Evolutionary conservation across 2,797 vertebrate species (phyloP).

Genomic region (Aphelocoma californica): DNA sequence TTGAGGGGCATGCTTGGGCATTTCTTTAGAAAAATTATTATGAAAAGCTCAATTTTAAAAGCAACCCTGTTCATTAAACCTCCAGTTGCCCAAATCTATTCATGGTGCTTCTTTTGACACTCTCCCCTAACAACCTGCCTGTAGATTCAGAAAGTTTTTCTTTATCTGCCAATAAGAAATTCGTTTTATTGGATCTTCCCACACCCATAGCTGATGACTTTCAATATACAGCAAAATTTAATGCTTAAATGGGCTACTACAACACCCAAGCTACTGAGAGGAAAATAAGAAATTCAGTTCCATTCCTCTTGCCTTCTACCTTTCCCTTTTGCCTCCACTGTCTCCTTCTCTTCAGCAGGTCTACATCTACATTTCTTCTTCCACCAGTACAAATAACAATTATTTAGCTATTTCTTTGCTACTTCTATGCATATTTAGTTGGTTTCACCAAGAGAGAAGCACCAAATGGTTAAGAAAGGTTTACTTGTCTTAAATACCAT

Average conservation of each 20-base stretch:
- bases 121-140: background rate
- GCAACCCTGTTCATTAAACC: background rate
- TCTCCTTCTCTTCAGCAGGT: background rate
- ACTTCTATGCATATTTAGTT: background rate
- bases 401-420: background rate
- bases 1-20: too few relatives aligned
- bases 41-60: background rate
- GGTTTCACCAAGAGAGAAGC: background rate
- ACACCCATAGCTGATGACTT: background rate
- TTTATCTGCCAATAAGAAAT: background rate
- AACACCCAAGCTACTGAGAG: background rate
- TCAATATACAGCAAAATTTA: background rate
- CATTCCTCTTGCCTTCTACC: background rate
- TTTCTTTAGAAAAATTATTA: background rate
- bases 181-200: background rate
- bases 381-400: background rate
- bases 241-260: background rate
- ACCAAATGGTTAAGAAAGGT: background rate
- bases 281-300: background rate
- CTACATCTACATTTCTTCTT: background rate
- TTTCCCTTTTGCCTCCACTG: background rate
- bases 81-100: background rate
- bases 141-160: background rate
- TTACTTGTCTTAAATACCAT: background rate
- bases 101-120: accelerated